Evolutionary conservation across 2,888 invertebrate genomes (phyloP), one percentile per base, ranked within the genome.

Genomic region (Agriopis leucophaearia): DNA sequence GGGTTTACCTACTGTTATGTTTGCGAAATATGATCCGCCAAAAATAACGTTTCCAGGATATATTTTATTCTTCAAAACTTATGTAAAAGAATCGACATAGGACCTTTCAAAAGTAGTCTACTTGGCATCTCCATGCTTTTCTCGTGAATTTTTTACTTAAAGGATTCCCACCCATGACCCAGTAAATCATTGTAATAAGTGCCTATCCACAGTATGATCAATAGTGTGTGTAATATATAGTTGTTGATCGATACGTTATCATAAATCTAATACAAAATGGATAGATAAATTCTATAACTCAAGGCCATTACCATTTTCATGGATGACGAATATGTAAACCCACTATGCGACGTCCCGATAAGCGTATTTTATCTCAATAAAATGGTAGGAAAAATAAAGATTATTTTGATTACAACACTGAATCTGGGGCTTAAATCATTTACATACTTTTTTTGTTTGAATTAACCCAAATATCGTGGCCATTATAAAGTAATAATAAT

Each of bases 241-340:
- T 15, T 36, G 44, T 36, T 44, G 42, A 56, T 61, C 35, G 62
- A 67, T 48, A 64, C 63, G 61, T 63, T 64, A 66, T 63, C 67
- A 42, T 61, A 56, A 52, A 69, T 59, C 12, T 50, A 48, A 55
- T 60, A 63, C 55, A 59, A 61, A 61, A 48, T 54, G 13, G 6
- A 61, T 42, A 54, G 44, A 50, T 56, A 56, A 42, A 64, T 52
- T n/a, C 40, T 54, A 44, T 42, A 45, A 15, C 35, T 45, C 66
- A 66, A 66, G 66, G 66, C 8, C 59, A 16, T 60, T 58, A 42
- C 27, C 13, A 18, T 36, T 54, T 56, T 50, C 42, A 56, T 45
- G n/a, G 40, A 51, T 42, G 15, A 51, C 40, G 12, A 38, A 38
- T 56, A 55, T 7, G 12, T 15, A 36, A 42, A 9, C 9, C 3